Percentiles rank a stretch among this genome's conserved stretches.
phyloP scores from a whole-genome alignment of 2,888 invertebrate genomes.

The Vannuccia rotundouncinata region DNA sequence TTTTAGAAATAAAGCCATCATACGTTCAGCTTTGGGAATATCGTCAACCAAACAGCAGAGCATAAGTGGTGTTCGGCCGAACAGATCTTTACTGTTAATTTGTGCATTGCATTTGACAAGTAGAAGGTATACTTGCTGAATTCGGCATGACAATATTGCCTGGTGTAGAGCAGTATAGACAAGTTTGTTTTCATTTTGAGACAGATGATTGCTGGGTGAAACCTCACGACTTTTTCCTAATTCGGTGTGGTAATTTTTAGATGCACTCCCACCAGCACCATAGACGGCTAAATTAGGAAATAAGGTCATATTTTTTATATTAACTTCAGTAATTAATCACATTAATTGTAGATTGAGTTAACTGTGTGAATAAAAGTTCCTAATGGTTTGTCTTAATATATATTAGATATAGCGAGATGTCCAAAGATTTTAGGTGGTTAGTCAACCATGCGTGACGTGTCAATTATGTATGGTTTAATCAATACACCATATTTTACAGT shows the following conservation, averaged over 20 bases:
- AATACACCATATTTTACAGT: too few relatives aligned
- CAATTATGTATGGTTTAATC: too few relatives aligned
- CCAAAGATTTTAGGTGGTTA: too few relatives aligned
- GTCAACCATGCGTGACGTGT: too few relatives aligned
- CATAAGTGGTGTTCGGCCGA: constrained; percentile 53
- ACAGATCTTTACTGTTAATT: constrained; percentile 49
- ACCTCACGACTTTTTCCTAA: neutral
- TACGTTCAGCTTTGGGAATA: constrained; percentile 47
- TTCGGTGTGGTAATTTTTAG: neutral
- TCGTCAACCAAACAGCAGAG: constrained; percentile 49
- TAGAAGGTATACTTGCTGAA: constrained; percentile 52
- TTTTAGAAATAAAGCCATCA: constrained; percentile 48
- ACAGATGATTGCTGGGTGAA: neutral
- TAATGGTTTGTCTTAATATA: too few relatives aligned
- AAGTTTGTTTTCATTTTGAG: constrained; percentile 43
- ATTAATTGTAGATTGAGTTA: too few relatives aligned
- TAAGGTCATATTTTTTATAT: neutral
- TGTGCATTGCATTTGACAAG: constrained; percentile 48
- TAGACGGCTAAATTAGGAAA: neutral
- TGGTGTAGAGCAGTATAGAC: constrained; percentile 54
- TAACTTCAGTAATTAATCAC: too few relatives aligned
- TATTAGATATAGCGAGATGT: too few relatives aligned
- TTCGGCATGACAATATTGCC: constrained; percentile 50
- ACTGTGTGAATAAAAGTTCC: too few relatives aligned
- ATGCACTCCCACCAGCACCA: neutral